phyloP scores from a whole-genome alignment of 1,140 invertebrate species.

The Daktulosphaira vitifoliae region DNA sequence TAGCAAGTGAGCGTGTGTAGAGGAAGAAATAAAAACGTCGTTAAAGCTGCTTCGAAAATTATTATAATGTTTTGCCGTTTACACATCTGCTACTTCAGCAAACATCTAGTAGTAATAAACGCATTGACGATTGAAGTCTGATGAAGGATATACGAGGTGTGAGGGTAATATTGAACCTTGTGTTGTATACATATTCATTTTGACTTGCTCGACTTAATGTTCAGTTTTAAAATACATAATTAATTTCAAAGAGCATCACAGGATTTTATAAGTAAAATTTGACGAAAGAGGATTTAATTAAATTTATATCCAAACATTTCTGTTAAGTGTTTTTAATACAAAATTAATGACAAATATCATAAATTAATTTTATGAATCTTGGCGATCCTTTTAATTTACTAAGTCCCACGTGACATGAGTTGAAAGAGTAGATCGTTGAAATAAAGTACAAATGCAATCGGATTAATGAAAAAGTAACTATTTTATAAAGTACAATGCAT shows the following conservation, averaged over 20 bases:
- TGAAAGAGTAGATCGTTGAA: no score
- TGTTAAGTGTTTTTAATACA: no score
- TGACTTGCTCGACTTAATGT: no score
- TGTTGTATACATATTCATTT: no score
- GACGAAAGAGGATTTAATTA: no score
- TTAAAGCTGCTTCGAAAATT: constrained; percentile 1
- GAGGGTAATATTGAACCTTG: no score
- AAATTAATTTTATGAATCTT: no score
- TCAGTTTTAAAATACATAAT: no score
- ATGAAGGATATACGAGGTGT: not conserved
- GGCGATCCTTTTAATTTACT: not conserved
- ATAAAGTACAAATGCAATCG: constrained; percentile 9
- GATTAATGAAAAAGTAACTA: constrained; percentile 21
- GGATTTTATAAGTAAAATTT: no score
- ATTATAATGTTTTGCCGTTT: not conserved
- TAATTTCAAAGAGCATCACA: no score
- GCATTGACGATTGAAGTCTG: constrained; percentile 10
- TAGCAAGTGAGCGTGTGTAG: not conserved
- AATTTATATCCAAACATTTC: no score
- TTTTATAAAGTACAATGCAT: constrained; percentile 3
- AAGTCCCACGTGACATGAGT: constrained; percentile 2
- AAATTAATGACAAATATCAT: no score
- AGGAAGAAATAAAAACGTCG: constrained; percentile 31
- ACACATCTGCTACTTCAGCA: constrained; percentile 6
- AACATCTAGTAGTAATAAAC: not conserved